These are phyloP conservation scores for Centroberyx gerrardi DNA, from an alignment of 2,797 vertebrate genomes.

Conservation along the genomic window DNA sequence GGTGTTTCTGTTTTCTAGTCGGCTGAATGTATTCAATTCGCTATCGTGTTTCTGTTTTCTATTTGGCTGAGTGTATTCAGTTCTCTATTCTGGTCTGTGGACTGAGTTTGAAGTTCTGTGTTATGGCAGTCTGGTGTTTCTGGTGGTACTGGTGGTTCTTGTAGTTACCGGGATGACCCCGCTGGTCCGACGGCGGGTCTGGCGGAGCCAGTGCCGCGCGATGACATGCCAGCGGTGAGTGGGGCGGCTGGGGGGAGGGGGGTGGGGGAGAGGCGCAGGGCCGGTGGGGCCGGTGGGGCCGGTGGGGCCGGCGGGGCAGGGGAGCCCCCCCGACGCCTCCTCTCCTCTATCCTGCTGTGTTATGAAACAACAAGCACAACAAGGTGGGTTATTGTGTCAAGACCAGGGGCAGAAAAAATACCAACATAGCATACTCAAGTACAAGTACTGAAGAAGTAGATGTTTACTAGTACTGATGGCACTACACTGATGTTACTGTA, in stretches of 20 bases:
- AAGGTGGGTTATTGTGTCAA: slow-evolving; percentile 70
- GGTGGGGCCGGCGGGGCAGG: slow-evolving; percentile 58
- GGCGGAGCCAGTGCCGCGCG: slow-evolving; percentile 87
- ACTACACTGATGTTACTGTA: too few species aligned
- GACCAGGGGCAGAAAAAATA: slow-evolving; percentile 41
- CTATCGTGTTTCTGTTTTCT: too few species aligned
- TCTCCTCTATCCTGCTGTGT: slow-evolving; percentile 84
- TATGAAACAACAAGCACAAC: slow-evolving; percentile 78
- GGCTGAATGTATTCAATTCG: too few species aligned
- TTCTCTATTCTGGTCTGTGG: slow-evolving; percentile 13
- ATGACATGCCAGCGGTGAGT: slow-evolving; percentile 87
- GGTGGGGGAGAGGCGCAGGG: slow-evolving; percentile 62
- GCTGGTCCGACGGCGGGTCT: slow-evolving; percentile 85
- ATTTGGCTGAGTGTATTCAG: not conserved
- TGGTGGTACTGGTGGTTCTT: slow-evolving; percentile 56
- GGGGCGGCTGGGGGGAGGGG: slow-evolving; percentile 80
- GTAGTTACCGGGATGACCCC: slow-evolving; percentile 87
- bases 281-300: slow-evolving; percentile 56
- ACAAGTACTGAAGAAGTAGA: too few species aligned
- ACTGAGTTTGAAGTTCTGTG: not conserved
- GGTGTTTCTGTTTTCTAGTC: too few species aligned
- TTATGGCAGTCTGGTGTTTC: slow-evolving; percentile 36
- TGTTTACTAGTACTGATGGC: too few species aligned
- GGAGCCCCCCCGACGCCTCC: slow-evolving; percentile 69
- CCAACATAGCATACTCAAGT: slow-evolving; percentile 36